Evolutionary conservation across 2,113 vertebrate genomes (phyloP).

Genomic region (Callionymus lyra): DNA sequence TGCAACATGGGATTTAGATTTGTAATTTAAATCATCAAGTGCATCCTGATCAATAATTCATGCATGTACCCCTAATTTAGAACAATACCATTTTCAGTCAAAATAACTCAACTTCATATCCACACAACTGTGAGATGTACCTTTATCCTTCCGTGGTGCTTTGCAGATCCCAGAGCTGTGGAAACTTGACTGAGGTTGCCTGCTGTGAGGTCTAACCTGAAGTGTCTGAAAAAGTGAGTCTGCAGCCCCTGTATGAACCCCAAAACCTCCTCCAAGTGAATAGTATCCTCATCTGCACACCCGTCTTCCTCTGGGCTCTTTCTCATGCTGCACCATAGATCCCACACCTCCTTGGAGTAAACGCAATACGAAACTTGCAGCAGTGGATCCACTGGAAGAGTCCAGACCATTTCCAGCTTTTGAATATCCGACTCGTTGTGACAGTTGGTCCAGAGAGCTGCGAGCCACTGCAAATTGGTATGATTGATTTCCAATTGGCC

Average conservation of each 20-base stretch:
- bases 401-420: constrained; percentile 75
- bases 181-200: constrained; percentile 76
- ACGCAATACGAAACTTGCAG: constrained; percentile 77
- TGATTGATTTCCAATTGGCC: constrained; percentile 73
- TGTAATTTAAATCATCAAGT: no score
- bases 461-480: constrained; percentile 80
- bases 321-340: constrained; percentile 78
- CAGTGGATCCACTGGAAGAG: constrained; percentile 60
- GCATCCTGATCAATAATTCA: no score
- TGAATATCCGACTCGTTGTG: constrained; percentile 47
- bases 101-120: background rate
- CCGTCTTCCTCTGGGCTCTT: constrained; percentile 18
- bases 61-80: no score
- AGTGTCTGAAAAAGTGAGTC: constrained; percentile 83
- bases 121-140: constrained; percentile 43
- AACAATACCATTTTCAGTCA: no score
- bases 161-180: constrained; percentile 77
- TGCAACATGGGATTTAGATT: no score
- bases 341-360: constrained; percentile 76
- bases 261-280: constrained; percentile 77
- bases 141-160: constrained; percentile 80
- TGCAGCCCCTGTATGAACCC: constrained; percentile 76
- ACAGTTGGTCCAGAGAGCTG: constrained; percentile 80
- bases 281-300: constrained; percentile 34
- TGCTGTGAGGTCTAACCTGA: constrained; percentile 70